phyloP scores from a whole-genome alignment of 2,797 vertebrate species.

The Rhinogobio ventralis region DNA sequence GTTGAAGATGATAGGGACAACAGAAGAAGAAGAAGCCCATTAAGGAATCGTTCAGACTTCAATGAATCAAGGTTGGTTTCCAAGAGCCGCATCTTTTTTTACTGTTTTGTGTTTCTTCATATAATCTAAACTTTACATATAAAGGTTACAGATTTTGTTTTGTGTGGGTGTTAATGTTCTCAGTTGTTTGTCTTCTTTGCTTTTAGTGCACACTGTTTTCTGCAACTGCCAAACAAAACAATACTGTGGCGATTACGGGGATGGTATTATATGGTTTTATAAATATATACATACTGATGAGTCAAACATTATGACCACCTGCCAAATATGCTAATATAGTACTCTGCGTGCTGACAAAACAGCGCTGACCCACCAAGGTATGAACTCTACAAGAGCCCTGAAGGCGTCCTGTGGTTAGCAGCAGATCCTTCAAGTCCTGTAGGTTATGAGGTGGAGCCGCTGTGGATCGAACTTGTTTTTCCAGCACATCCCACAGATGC shows the following conservation, averaged over 20 bases:
- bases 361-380: background rate
- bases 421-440: no score
- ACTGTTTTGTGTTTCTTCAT: background rate
- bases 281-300: background rate
- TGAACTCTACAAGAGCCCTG: background rate
- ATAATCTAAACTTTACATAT: background rate
- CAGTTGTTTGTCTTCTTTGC: background rate
- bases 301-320: background rate
- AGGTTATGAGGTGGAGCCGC: no score
- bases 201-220: background rate
- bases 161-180: background rate
- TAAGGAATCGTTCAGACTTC: constrained; percentile 88
- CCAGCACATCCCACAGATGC: no score
- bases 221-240: background rate
- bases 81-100: background rate
- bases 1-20: constrained; percentile 90
- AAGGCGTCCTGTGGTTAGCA: background rate
- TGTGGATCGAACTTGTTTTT: no score
- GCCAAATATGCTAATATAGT: background rate
- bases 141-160: background rate
- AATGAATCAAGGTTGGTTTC: constrained; percentile 88
- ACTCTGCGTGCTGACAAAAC: background rate
- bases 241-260: background rate
- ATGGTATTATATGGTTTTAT: background rate
- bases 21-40: constrained; percentile 93